Conservation (phyloP, 2,113 vertebrate genomes). For the Paralichthys olivaceus region DNA sequence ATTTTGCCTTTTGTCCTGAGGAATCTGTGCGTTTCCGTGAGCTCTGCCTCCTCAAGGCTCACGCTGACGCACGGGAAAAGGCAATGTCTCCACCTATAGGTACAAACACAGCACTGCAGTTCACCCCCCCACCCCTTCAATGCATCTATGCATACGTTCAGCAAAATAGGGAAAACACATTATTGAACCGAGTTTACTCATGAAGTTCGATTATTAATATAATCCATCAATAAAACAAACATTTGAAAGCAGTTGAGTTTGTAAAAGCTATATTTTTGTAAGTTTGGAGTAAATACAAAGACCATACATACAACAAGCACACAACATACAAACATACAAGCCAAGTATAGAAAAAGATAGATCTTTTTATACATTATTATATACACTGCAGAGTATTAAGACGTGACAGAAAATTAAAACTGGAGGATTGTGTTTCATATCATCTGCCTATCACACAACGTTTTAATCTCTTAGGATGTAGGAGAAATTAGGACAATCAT, state of each 20-base stretch:
- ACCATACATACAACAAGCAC: slow-evolving; percentile 48
- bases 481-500: slow-evolving; percentile 19
- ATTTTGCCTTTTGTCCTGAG: slow-evolving; percentile 79
- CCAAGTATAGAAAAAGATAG: slow-evolving; percentile 41
- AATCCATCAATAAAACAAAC: neutral
- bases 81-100: slow-evolving; percentile 82
- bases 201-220: too few relatives aligned
- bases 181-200: too few relatives aligned
- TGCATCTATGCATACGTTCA: neutral
- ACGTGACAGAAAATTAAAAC: slow-evolving; percentile 48
- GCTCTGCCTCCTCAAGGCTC: neutral
- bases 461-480: slow-evolving; percentile 39
- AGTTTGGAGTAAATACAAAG: slow-evolving; percentile 69
- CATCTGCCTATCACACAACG: slow-evolving; percentile 13
- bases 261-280: slow-evolving; percentile 62
- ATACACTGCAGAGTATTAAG: slow-evolving; percentile 67
- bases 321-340: slow-evolving; percentile 52
- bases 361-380: slow-evolving; percentile 76
- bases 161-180: neutral
- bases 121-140: neutral
- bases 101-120: slow-evolving; percentile 29
- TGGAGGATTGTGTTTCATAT: slow-evolving; percentile 11
- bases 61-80: slow-evolving; percentile 44
- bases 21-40: slow-evolving; percentile 62
- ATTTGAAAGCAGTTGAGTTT: slow-evolving; percentile 33